Evolutionary conservation across 2,113 vertebrate species (phyloP).

Genomic region (Zosterops japonicus): DNA sequence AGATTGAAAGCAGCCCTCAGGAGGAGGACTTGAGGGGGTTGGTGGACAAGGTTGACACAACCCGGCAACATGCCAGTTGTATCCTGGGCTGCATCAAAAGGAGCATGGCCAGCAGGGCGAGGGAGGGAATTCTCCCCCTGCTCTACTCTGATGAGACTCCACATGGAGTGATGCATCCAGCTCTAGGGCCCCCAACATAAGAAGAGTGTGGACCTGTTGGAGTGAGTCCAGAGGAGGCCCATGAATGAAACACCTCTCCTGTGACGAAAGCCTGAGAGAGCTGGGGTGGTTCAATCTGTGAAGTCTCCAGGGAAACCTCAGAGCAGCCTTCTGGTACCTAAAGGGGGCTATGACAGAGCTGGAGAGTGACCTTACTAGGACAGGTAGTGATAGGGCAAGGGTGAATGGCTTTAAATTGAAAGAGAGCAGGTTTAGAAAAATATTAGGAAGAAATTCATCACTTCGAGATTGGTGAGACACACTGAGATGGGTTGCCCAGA

Average conservation of each 20-base stretch:
- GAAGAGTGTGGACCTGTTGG: not conserved
- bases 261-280: not conserved
- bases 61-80: not conserved
- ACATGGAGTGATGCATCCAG: not conserved
- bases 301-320: not conserved
- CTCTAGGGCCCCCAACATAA: not conserved
- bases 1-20: not conserved
- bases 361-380: not conserved
- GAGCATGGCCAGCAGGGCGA: fast-evolving
- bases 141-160: not conserved
- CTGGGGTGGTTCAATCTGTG: not conserved
- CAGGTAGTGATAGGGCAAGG: not conserved
- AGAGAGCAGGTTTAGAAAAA: not conserved
- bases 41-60: not conserved
- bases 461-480: not conserved
- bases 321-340: not conserved
- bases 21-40: not conserved
- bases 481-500: not conserved
- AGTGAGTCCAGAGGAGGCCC: not conserved
- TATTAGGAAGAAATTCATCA: not conserved
- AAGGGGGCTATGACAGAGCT: not conserved
- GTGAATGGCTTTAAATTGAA: not conserved
- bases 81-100: not conserved
- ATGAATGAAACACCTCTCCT: not conserved
- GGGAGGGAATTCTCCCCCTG: not conserved